Evolutionary conservation across 2,888 invertebrate species (phyloP), one percentile per base, ranked within the genome.

Genomic region (Drosophila putrida): DNA sequence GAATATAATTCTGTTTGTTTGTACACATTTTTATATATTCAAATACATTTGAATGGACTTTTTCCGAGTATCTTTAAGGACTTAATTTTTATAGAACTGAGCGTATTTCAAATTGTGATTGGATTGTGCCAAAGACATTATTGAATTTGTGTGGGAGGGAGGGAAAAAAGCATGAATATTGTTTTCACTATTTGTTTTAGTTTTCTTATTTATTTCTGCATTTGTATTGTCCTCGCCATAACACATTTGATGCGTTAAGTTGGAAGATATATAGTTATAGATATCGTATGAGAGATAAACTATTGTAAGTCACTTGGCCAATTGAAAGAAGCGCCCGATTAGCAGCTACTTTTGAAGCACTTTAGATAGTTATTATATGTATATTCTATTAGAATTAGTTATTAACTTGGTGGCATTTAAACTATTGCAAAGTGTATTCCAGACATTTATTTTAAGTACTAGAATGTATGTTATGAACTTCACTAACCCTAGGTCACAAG

Each of bases 401-500:
- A 31, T 31, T 15, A 11, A 47, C 11, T 10, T 25, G 47, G 31
- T 53, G 46, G 25, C 62, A 6, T 50, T 44, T 60, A 20, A 61
- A 50, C 80, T 79, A 75, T 71, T 75, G 57, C 65, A 53, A 57
- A 62, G 10, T 35, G 51, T 55, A 41, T 28, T 49, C 28, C 55
- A 64, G 41, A 33, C 41, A 65, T 55, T 55, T 28, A 31, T 57
- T n/a, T n/a, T n/a, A n/a, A 59, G 36, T 43, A 35, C 28, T 69
- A 41, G 15, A 39, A 38, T 38, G 64, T 44, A 35, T 58, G 36
- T 58, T 46, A 57, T 53, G 54, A 75, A 71, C 57, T 47, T 85
- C 88, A 88, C 82, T 82, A 82, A 82, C 69, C 88, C 82, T 85
- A 82, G 51, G 58, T 59, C 59, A 75, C 79, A 71, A 88, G 88